These are phyloP conservation scores for Phacellophora camtschatica DNA, from an alignment of 30 jellyfish, hydroid and myxozoan species.

Conservation along the genomic window DNA sequence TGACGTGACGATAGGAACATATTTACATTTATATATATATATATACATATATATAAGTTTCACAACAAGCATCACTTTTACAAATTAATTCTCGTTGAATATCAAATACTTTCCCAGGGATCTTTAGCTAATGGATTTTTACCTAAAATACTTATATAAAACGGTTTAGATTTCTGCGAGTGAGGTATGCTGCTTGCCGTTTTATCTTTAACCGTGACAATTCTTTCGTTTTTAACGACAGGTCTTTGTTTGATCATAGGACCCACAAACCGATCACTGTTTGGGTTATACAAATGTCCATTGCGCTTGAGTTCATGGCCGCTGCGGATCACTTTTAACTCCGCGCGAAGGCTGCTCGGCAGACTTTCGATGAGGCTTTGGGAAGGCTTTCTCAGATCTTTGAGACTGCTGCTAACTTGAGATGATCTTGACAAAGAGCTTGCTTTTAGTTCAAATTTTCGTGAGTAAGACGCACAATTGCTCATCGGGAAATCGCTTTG, in stretches of 20 bases:
- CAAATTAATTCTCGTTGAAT: neutral
- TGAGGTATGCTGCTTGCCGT: constrained; percentile 39
- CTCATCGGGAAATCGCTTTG: too few species aligned
- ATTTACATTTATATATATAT: too few species aligned
- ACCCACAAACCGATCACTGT: constrained; percentile 12
- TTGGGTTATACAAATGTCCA: neutral
- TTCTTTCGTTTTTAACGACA: neutral
- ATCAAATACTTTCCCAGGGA: neutral
- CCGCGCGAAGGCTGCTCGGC: constrained; percentile 8
- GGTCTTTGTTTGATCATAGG: constrained; percentile 4
- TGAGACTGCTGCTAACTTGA: neutral
- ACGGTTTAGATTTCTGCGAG: constrained; percentile 4
- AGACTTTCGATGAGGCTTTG: constrained; percentile 16
- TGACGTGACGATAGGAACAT: too few species aligned
- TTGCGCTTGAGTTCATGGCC: neutral
- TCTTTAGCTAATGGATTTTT: constrained; percentile 43
- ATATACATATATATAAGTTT: too few species aligned
- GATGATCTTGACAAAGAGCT: neutral
- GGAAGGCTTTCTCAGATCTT: constrained; percentile 5
- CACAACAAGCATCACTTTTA: neutral
- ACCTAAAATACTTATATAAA: constrained; percentile 58
- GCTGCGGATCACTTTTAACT: constrained; percentile 29
- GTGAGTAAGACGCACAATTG: neutral
- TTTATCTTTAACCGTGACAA: constrained; percentile 14
- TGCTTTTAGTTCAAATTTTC: neutral